These are phyloP conservation scores for Dissostichus mawsoni DNA, from an alignment of 2,113 vertebrate genomes.

Conservation along the genomic window DNA sequence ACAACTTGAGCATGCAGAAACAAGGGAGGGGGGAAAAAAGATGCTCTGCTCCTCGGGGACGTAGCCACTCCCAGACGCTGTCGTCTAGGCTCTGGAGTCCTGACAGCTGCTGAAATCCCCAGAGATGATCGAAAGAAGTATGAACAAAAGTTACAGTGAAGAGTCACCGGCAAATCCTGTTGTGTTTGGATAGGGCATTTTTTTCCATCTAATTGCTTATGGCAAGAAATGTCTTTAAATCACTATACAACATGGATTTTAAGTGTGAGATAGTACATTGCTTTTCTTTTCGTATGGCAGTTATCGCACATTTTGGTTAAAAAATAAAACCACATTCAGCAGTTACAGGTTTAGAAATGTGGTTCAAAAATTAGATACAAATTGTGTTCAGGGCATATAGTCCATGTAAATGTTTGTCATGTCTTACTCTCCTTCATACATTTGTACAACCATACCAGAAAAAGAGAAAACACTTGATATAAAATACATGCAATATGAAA, in stretches of 20 bases:
- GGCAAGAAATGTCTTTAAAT: constrained; percentile 4
- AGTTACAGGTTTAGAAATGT: not conserved
- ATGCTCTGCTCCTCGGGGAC: constrained; percentile 65
- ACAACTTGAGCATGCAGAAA: constrained; percentile 68
- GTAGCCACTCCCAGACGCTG: constrained; percentile 68
- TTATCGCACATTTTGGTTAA: not conserved
- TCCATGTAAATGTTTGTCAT: not conserved
- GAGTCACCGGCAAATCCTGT: constrained; percentile 45
- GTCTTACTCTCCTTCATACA: not conserved
- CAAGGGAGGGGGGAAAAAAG: constrained; percentile 12
- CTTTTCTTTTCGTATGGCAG: not conserved
- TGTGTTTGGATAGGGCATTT: constrained; percentile 23
- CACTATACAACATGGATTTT: not conserved
- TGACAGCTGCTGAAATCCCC: constrained; percentile 73
- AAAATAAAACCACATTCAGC: not conserved
- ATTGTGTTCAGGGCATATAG: not conserved
- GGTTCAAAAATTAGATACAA: not conserved
- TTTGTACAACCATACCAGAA: not conserved
- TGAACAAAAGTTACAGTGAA: constrained; percentile 58
- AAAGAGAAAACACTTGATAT: not conserved
- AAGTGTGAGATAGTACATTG: not conserved
- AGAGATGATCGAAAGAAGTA: constrained; percentile 50
- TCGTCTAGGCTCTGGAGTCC: constrained; percentile 65
- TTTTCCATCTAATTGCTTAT: constrained; percentile 32
- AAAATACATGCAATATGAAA: constrained; percentile 21